Evolutionary conservation across 2,888 invertebrate species (phyloP).

Genomic region (Melinaea menophilus): DNA sequence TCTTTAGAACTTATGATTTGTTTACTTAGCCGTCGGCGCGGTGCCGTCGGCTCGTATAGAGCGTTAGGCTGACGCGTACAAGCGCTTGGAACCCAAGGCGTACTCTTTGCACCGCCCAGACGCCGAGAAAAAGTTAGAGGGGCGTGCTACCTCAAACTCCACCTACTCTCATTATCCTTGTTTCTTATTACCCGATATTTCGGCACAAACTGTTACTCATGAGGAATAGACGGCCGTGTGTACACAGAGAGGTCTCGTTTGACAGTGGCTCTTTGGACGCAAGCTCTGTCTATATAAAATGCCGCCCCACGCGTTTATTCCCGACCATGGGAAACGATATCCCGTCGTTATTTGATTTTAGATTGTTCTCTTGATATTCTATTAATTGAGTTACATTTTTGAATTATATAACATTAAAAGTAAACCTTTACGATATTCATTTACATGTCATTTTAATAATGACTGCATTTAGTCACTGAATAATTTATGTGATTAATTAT

Average conservation of each 20-base stretch:
- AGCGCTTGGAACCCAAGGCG: conserved; percentile 69
- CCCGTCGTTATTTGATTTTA: conserved; percentile 45
- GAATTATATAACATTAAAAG: not conserved
- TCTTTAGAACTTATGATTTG: conserved; percentile 38
- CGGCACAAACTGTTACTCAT: conserved; percentile 52
- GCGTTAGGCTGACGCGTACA: conserved; percentile 62
- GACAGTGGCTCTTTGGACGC: conserved; percentile 67
- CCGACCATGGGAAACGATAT: conserved; percentile 59
- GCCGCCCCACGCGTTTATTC: conserved; percentile 68
- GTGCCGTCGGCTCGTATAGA: conserved; percentile 61
- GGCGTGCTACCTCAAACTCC: conserved; percentile 67
- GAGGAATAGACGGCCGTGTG: conserved; percentile 62
- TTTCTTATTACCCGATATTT: conserved; percentile 69
- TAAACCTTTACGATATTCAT: not conserved
- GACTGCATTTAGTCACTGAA: conserved; percentile 3
- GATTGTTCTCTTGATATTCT: conserved; percentile 32
- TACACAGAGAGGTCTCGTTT: conserved; percentile 67
- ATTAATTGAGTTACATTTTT: conserved; percentile 1
- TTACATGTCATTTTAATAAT: conserved; percentile 7
- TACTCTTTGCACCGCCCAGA: conserved; percentile 71
- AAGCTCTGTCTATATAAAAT: conserved; percentile 70
- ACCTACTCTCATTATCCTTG: conserved; percentile 75
- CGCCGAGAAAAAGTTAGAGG: conserved; percentile 67
- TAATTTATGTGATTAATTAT: conserved; percentile 7
- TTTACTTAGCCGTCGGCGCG: conserved; percentile 61